Evolutionary conservation across 35 echinoderm and acorn worm species (phyloP).

Genomic region (Eucidaris tribuloides): DNA sequence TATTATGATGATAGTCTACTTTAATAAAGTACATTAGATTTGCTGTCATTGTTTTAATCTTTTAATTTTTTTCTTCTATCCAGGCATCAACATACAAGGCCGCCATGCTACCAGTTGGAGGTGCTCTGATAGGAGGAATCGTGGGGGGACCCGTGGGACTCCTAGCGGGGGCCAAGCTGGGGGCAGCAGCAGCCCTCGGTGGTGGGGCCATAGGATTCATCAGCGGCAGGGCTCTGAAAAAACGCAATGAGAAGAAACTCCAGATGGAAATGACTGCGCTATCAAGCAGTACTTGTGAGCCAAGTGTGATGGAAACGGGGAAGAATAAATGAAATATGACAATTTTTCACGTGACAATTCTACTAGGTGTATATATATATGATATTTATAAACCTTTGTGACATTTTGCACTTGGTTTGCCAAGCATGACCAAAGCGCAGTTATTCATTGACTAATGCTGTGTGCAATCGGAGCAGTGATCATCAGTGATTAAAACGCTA

Average conservation of each 20-base stretch:
- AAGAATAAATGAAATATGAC: constrained; percentile 17
- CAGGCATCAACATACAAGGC: constrained; percentile 62
- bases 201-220: constrained; percentile 60
- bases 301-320: background rate
- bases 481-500: too few relatives aligned
- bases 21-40: too few relatives aligned
- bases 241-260: constrained; percentile 32
- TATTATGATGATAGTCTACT: too few relatives aligned
- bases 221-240: constrained; percentile 61
- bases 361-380: too few relatives aligned
- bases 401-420: too few relatives aligned
- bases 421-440: too few relatives aligned
- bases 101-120: constrained; percentile 64
- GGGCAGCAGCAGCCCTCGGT: constrained; percentile 56
- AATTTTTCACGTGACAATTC: too few relatives aligned
- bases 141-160: constrained; percentile 71
- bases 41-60: too few relatives aligned
- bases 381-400: too few relatives aligned
- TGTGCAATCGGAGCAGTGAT: too few relatives aligned
- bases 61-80: background rate
- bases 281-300: background rate
- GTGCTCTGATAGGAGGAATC: constrained; percentile 67
- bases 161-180: constrained; percentile 68
- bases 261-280: constrained; percentile 33
- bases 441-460: too few relatives aligned